Base-by-base conservation (phyloP, 2,113 vertebrate genomes). In the Apistogramma diplotaenia region DNA sequence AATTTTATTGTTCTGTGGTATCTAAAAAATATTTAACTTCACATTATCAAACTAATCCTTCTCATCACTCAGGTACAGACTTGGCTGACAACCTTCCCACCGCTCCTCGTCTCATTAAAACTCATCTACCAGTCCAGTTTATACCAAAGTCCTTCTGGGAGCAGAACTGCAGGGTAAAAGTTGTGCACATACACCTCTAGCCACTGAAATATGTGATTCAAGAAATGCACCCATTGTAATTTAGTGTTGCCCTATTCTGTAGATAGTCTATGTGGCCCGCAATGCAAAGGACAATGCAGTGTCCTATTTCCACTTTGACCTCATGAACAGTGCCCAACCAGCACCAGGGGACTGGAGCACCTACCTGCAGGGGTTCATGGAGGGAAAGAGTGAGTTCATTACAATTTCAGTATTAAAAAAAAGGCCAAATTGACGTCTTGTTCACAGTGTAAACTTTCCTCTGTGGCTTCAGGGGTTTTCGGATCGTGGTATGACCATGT, bases 271-370 rank as follows among this genome's bases (percentile, higher is more conserved):
- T 0, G 89, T 97, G 78, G 97, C 96, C 0, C 96, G 96, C 85
- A 97, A 97, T 76, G 94, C 96, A 35, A 98, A 97, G 81, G 97
- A n/a, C n/a, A n/a, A n/a, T n/a, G n/a, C n/a, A n/a, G n/a, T n/a
- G n/a, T n/a, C n/a, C n/a, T n/a, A n/a, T 89, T 97, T 95, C 73
- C 96, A 98, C 83, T 97, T 96, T 90, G 94, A 96, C 53, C 95
- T 93, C 74, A 97, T 98, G 97, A 95, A 91, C 74, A 78, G 29
- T 77, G 60, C 2, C 3, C 0, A 96, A 8, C 96, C 96, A 29
- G 93, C 96, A 0, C 93, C 96, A 67, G 96, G 94, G 73, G 95
- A 95, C n/a, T 96, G 94, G 95, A 95, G 89, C 15, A 93, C 89
- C 40, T 97, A 85, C 25, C 5, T 96, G 4, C 91, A 96, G 35